Conservation (phyloP, 2,888 invertebrate species). For the Brachypalpus laphriformis region DNA sequence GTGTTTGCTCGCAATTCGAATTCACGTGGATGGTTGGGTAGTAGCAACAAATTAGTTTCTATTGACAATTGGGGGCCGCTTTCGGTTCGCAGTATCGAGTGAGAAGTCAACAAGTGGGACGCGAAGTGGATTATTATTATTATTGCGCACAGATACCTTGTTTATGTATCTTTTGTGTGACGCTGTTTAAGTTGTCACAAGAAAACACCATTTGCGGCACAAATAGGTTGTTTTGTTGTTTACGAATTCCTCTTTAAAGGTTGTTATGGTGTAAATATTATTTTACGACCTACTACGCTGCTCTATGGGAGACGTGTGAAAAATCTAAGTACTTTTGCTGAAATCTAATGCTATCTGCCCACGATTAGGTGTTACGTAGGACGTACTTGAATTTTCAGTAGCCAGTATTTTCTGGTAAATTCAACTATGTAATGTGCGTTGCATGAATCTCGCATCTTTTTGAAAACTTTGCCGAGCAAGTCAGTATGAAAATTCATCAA, state of each 20-base stretch:
- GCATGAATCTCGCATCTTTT: too few relatives aligned
- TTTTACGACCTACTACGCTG: background rate
- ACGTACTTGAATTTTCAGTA: too few relatives aligned
- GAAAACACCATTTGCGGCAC: constrained; percentile 1
- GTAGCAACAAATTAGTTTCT: background rate
- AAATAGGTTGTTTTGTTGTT: constrained; percentile 40
- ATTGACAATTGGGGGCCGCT: background rate
- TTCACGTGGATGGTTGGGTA: background rate
- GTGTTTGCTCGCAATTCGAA: background rate
- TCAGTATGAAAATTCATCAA: too few relatives aligned
- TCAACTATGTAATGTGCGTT: too few relatives aligned
- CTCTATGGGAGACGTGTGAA: background rate
- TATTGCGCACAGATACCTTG: constrained; percentile 19
- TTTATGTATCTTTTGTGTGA: constrained; percentile 33
- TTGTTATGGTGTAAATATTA: background rate
- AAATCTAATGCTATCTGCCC: too few relatives aligned
- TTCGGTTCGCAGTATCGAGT: background rate
- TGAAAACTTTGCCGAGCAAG: too few relatives aligned
- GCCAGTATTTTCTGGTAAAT: too few relatives aligned
- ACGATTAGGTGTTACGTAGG: too few relatives aligned
- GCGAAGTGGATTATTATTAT: background rate
- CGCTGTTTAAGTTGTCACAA: constrained; percentile 15
- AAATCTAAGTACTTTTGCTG: background rate
- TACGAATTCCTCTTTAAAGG: constrained; percentile 7
- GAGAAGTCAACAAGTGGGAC: constrained; percentile 10